A percentile compares a stretch with the other conserved stretches of the same genome.
Conservation (phyloP, 2,888 invertebrate species). For the Operophtera brumata region DNA sequence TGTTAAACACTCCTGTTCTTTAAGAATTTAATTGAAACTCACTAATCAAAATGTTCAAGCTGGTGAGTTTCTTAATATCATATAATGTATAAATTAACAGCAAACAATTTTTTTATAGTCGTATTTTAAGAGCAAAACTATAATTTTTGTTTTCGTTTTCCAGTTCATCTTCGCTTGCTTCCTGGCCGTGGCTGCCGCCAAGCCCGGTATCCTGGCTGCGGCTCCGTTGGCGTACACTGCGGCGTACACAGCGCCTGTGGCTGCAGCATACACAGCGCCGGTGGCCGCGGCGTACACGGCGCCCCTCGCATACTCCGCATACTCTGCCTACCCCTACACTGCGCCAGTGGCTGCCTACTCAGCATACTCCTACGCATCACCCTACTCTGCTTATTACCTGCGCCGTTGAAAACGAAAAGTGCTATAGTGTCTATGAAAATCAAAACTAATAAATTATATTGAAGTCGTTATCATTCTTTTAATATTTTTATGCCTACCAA, state of each 20-base stretch:
- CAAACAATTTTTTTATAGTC: not conserved
- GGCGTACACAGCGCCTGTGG: slow-evolving; percentile 38
- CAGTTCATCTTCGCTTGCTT: slow-evolving; percentile 62
- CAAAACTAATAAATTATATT: too few relatives aligned
- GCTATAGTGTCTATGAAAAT: not conserved
- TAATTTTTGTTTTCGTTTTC: slow-evolving; percentile 20
- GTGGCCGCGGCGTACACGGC: slow-evolving; percentile 46
- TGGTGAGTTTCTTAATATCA: slow-evolving; percentile 54
- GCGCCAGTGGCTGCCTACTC: slow-evolving; percentile 46
- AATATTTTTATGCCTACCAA: too few relatives aligned
- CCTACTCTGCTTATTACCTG: slow-evolving; percentile 50
- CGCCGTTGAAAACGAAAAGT: slow-evolving; percentile 31
- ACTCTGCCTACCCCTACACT: slow-evolving; percentile 47
- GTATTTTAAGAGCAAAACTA: slow-evolving; percentile 2
- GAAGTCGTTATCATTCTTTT: too few relatives aligned
- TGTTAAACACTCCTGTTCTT: slow-evolving; percentile 23
- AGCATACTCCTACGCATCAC: slow-evolving; percentile 54
- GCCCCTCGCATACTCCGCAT: slow-evolving; percentile 45
- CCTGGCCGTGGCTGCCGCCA: slow-evolving; percentile 59
- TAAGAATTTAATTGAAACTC: slow-evolving; percentile 19
- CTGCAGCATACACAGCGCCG: slow-evolving; percentile 44
- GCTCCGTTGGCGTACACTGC: slow-evolving; percentile 45
- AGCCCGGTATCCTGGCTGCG: slow-evolving; percentile 45
- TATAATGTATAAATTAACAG: not conserved
- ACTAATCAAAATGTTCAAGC: slow-evolving; percentile 62